Evolutionary conservation across 2,797 vertebrate species (phyloP), one percentile per base, ranked within the genome.

Genomic region (Gymnoscopelus braueri): DNA sequence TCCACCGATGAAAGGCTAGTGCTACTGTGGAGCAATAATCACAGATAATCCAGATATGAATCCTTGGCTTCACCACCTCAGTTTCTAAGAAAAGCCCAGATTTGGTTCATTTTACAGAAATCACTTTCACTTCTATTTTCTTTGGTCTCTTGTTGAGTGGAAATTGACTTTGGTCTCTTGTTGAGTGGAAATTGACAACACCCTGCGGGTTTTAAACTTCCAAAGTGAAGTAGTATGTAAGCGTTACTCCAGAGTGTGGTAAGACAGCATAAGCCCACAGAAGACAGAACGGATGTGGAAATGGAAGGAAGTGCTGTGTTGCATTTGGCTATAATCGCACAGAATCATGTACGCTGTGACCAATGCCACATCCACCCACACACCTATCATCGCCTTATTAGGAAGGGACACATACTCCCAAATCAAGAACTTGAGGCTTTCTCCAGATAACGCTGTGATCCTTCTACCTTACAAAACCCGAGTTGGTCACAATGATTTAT

Each of bases 321-420:
- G 72, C 67, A 72, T 88, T 83, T 84, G 83, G 81, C 81, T 57
- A 59, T 10, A 67, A 80, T 63, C 52, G 47, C 39, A 82, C 76
- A 66, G 78, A 82, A 88, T 87, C 66, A 81, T 73, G 77, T 81
- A 78, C 67, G 61, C n/a, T 29, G 67, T 35, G 67, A 87, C 63
- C 53, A 75, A 73, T 3, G 63, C 72, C 75, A 81, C 84, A 77
- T 80, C 77, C 85, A 68, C 90, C 88, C 82, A 84, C 84, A 63
- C 64, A 71, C 80, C 72, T 73, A 80, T 87, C 87, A 86, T 80
- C 81, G 80, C 82, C 63, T 82, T 79, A 74, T 71, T 83, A 84
- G 75, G 52, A 52, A 67, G 49, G 53, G 32, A 79, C 53, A 78
- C 60, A 57, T 53, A 79, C 44, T 89, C 85, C 83, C 68, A 74